A percentile compares a stretch with the other conserved stretches of the same genome.
phyloP scores from a whole-genome alignment of 2,888 invertebrate genomes.

The Parnassius smintheus region DNA sequence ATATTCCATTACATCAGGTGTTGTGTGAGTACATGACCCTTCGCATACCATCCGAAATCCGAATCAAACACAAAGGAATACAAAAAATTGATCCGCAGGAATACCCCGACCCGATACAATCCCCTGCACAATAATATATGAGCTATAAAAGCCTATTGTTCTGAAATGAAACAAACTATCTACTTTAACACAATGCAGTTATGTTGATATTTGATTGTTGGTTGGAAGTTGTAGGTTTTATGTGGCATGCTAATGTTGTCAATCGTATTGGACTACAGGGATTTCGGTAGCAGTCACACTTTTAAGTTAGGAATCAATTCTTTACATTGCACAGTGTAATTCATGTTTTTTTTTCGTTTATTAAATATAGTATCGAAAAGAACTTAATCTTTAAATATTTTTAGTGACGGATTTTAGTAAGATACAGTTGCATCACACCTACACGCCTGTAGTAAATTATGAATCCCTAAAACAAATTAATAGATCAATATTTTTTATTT shows the following conservation, averaged over 20 bases:
- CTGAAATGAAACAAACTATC: background rate
- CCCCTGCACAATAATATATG: slow-evolving; percentile 2
- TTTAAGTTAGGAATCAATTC: background rate
- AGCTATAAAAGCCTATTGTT: slow-evolving; percentile 7
- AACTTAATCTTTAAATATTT: too few relatives aligned
- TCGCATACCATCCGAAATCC: slow-evolving; percentile 20
- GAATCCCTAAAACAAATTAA: too few relatives aligned
- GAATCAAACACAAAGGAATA: slow-evolving; percentile 39
- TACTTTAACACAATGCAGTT: background rate
- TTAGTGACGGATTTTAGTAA: too few relatives aligned
- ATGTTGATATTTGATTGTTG: background rate
- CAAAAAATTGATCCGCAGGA: slow-evolving; percentile 49
- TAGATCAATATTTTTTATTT: too few relatives aligned
- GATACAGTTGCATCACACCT: too few relatives aligned
- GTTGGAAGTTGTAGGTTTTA: background rate
- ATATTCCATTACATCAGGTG: slow-evolving; percentile 30
- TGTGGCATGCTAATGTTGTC: background rate
- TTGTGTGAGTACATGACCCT: slow-evolving; percentile 33
- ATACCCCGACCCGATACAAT: slow-evolving; percentile 50
- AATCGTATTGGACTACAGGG: background rate
- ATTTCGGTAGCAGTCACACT: background rate
- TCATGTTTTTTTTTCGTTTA: too few relatives aligned
- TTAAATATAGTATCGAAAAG: too few relatives aligned
- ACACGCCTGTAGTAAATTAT: too few relatives aligned
- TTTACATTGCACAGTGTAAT: too few relatives aligned